These are phyloP conservation scores for Zosterops japonicus DNA, from an alignment of 2,113 vertebrate genomes.

Conservation along the genomic window DNA sequence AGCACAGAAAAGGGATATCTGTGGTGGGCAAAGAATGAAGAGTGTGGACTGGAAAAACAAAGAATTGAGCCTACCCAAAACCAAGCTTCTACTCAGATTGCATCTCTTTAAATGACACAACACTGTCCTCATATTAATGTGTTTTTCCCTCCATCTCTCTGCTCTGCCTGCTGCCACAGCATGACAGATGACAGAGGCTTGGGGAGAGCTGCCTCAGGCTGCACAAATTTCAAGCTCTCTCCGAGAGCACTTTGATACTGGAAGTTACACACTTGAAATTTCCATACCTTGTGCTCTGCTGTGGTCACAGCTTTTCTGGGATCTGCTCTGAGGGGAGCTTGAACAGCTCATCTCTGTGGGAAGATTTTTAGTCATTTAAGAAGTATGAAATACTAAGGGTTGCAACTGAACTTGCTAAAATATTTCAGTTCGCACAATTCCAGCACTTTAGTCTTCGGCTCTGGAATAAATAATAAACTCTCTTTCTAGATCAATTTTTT, in stretches of 20 bases:
- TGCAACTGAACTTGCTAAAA: not conserved
- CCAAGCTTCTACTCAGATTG: not conserved
- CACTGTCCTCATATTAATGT: constrained; percentile 70
- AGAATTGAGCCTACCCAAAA: constrained; percentile 9
- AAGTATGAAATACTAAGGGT: not conserved
- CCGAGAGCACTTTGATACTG: constrained; percentile 71
- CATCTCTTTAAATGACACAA: constrained; percentile 46
- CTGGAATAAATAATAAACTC: not conserved
- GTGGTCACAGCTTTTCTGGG: not conserved
- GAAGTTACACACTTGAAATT: constrained; percentile 68
- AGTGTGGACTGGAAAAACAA: not conserved
- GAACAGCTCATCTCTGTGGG: not conserved
- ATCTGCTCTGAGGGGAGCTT: not conserved
- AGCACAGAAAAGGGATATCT: not conserved
- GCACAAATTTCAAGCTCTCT: constrained; percentile 68
- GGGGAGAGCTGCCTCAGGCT: constrained; percentile 75
- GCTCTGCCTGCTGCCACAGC: constrained; percentile 60
- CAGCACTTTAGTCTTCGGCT: not conserved
- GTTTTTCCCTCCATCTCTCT: constrained; percentile 62
- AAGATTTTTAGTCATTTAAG: not conserved
- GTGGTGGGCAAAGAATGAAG: not conserved
- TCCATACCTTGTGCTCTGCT: not conserved
- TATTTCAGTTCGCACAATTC: not conserved
- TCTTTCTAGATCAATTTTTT: not conserved
- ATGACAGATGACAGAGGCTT: constrained; percentile 72